These are phyloP conservation scores for Ecdyonurus torrentis DNA, from an alignment of 2,888 invertebrate genomes.

Conservation along the genomic window DNA sequence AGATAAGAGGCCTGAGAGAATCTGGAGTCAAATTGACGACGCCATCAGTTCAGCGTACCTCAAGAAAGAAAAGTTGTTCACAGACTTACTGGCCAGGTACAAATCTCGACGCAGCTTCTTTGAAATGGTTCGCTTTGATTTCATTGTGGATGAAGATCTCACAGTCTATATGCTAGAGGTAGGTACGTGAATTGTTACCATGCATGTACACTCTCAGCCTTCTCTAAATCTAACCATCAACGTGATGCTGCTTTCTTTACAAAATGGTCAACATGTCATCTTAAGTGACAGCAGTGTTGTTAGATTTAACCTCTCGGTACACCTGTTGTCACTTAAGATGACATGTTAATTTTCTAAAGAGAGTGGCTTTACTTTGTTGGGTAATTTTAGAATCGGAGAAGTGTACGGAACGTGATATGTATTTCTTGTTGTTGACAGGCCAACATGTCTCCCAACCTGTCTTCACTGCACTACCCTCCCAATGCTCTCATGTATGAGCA, in stretches of 20 bases:
- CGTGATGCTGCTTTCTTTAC: too few species aligned
- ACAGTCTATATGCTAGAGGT: conserved; percentile 77
- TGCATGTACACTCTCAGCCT: too few species aligned
- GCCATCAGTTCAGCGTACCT: conserved; percentile 53
- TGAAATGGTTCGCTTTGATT: conserved; percentile 88
- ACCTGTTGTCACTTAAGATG: too few species aligned
- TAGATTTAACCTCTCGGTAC: too few species aligned
- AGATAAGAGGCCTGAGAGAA: conserved; percentile 48
- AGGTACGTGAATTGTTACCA: too few species aligned
- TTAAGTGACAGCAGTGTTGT: too few species aligned
- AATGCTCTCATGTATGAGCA: conserved; percentile 45
- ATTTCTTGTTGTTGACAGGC: conserved; percentile 40
- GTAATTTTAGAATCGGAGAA: too few species aligned
- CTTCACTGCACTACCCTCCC: conserved; percentile 79
- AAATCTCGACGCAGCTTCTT: conserved; percentile 58
- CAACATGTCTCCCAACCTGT: conserved; percentile 96
- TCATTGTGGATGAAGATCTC: conserved; percentile 73
- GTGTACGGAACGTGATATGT: conserved; percentile 11
- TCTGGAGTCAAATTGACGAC: conserved; percentile 68
- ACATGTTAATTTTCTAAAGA: too few species aligned
- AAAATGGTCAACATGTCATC: too few species aligned
- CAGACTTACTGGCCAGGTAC: conserved; percentile 33
- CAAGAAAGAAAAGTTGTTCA: conserved; percentile 53
- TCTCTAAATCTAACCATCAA: too few species aligned
- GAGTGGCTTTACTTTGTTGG: too few species aligned